These are phyloP conservation scores for Paguma larvata DNA, from an alignment of 2,797 vertebrate genomes.

Conservation along the genomic window DNA sequence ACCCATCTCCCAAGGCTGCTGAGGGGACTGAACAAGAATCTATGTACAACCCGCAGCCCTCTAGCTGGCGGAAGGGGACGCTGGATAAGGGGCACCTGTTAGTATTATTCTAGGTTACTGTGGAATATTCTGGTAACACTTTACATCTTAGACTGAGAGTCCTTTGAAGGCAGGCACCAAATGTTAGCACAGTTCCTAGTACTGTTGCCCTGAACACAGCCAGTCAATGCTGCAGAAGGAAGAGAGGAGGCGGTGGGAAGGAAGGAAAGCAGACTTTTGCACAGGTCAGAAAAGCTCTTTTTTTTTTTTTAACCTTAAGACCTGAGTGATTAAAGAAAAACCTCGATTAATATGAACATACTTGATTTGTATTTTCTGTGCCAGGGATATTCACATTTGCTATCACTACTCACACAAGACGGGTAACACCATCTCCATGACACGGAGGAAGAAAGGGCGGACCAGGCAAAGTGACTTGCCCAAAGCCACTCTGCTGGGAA, in stretches of 20 bases:
- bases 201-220: not conserved
- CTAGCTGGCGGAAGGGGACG: fast-evolving
- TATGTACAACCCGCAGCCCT: not conserved
- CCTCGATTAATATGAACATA: not conserved
- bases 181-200: not conserved
- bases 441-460: not conserved
- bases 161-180: not conserved
- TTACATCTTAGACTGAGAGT: not conserved
- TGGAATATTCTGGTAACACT: not conserved
- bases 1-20: not conserved
- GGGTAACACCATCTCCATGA: not conserved
- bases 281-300: not conserved
- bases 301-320: not conserved
- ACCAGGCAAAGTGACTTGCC: not conserved
- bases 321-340: not conserved
- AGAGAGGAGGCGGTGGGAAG: not conserved
- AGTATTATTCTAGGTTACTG: not conserved
- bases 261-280: not conserved
- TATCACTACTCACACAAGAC: not conserved
- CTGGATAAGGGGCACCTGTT: not conserved
- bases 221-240: not conserved
- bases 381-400: not conserved
- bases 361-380: not conserved
- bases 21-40: not conserved
- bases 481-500: not conserved